phyloP scores from a whole-genome alignment of 2,888 invertebrate genomes.

The Leptopilina drosophilae region DNA sequence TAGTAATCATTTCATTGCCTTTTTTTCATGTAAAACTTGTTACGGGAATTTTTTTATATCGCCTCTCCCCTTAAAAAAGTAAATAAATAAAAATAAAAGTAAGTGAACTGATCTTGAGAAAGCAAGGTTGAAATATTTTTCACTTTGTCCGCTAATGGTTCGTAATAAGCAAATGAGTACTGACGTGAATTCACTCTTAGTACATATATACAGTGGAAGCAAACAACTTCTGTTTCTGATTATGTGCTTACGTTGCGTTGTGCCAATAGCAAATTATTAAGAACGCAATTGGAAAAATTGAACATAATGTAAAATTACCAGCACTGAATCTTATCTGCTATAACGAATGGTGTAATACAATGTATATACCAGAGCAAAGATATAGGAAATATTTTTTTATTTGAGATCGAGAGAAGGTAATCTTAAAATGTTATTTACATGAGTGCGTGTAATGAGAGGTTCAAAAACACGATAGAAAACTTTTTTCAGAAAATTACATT shows the following conservation, averaged over 20 bases:
- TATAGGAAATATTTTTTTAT: not conserved
- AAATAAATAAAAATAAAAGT: too few species aligned
- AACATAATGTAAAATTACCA: not conserved
- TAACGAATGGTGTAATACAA: not conserved
- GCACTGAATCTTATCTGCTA: not conserved
- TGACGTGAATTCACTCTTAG: not conserved
- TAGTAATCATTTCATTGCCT: too few species aligned
- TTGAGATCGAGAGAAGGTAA: not conserved
- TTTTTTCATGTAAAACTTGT: too few species aligned
- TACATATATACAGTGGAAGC: not conserved
- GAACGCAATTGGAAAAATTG: not conserved
- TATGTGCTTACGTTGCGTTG: not conserved
- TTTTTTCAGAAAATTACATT: too few species aligned
- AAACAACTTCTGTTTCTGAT: not conserved
- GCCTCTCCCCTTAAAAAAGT: too few species aligned
- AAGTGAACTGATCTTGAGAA: not conserved
- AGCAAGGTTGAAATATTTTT: not conserved
- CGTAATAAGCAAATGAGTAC: constrained; percentile 3
- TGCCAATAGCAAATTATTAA: not conserved
- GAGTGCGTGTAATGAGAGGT: too few species aligned
- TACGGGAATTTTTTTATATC: too few species aligned
- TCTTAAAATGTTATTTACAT: not conserved
- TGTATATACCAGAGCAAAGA: not conserved
- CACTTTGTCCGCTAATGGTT: not conserved
- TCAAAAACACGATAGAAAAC: too few species aligned